Evolutionary conservation across 2,113 vertebrate genomes (phyloP).

Genomic region (Mungos mungo): DNA sequence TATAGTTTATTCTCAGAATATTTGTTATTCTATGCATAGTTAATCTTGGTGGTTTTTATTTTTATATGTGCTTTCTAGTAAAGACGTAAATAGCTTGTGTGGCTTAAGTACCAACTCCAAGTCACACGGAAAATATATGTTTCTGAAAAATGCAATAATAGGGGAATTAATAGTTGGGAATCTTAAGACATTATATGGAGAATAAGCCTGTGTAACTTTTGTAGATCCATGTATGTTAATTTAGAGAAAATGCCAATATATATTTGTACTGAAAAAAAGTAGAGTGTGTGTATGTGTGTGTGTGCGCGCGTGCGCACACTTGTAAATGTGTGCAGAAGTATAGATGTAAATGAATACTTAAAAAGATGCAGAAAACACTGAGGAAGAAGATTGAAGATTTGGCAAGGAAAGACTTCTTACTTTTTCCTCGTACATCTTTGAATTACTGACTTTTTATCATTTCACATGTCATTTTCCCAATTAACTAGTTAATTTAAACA

Average conservation of each 20-base stretch:
- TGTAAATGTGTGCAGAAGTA: too few relatives aligned
- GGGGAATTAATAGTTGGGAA: not conserved
- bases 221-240: not conserved
- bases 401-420: not conserved
- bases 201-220: not conserved
- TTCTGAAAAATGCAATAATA: not conserved
- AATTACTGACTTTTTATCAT: conserved; percentile 2
- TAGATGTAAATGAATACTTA: not conserved
- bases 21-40: not conserved
- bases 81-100: not conserved
- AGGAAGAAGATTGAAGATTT: not conserved
- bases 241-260: conserved; percentile 23
- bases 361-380: not conserved
- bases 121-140: not conserved
- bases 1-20: not conserved
- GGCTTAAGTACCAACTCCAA: not conserved
- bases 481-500: not conserved
- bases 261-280: not conserved
- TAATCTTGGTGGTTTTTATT: conserved; percentile 8
- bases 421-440: not conserved
- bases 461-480: not conserved
- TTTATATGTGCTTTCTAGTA: not conserved
- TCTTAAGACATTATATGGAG: not conserved
- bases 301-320: not conserved
- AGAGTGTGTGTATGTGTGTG: not conserved